Base-by-base conservation (phyloP, 2,888 invertebrate species). In the Hemistola chrysoprasaria region DNA sequence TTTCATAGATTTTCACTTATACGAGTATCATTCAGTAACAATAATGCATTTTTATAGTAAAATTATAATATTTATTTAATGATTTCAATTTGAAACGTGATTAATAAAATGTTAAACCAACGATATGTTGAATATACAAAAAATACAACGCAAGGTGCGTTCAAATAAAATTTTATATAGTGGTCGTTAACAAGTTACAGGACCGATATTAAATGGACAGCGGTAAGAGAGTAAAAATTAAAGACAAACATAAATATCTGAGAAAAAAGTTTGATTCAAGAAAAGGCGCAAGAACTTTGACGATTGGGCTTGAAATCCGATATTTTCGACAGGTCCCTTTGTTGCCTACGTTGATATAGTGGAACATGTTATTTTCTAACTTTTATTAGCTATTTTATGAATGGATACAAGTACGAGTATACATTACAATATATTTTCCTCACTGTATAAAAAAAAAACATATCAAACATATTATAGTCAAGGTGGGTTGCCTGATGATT, bases 111-210 rank as follows among this genome's bases (percentile, higher is more conserved):
- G 65, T 76, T 72, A 82, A 80, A 63, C 66, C 74, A 76, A 84
- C 78, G 78, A 83, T 53, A 75, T 78, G 78, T 85, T 79, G 74
- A 79, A 73, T 71, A 77, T 66, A 76, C 73, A 81, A 81, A 78
- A 67, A 65, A n/a, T n/a, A n/a, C n/a, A 67, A 71, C 58, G 64
- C 60, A 63, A 69, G 76, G 71, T 66, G 71, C 76, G 77, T 79
- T 78, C 74, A 85, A 85, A 87, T 86, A 87, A 86, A 85, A 81
- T 83, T 83, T 83, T 82, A 86, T 87, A 81, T 79, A 81, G 77
- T 74, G 86, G 76, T 83, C 87, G 85, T 88, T 87, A 88, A 87
- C 83, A 72, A 73, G 71, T 74, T 68, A 78, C 68, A 66, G 69
- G 73, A 74, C 71, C 78, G 70, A 84, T 85, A 85, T 86, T 83